These are phyloP conservation scores for Girardinus metallicus DNA, from an alignment of 2,797 vertebrate genomes.

Conservation along the genomic window DNA sequence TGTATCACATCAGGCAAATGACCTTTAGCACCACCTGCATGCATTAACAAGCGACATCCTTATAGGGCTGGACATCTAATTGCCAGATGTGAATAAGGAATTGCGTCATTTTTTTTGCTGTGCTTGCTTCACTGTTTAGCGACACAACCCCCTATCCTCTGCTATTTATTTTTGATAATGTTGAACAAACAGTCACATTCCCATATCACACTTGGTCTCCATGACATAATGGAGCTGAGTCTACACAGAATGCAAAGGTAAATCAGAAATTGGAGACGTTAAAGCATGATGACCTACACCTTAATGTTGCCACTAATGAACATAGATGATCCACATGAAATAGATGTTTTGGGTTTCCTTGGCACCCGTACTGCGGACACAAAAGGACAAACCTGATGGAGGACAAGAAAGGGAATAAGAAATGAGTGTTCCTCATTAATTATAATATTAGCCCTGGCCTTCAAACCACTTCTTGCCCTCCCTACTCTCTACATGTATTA, in stretches of 20 bases:
- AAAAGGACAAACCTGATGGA: constrained; percentile 46
- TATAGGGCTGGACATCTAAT: neutral
- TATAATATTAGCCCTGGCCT: constrained; percentile 10
- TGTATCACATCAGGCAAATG: neutral
- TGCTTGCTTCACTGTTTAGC: constrained; percentile 7
- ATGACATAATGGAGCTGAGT: constrained; percentile 17
- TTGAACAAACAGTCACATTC: constrained; percentile 14
- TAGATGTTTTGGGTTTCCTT: constrained; percentile 49
- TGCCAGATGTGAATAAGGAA: neutral
- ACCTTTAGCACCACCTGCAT: constrained; percentile 1
- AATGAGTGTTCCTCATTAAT: constrained; percentile 33
- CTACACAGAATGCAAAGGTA: constrained; percentile 32
- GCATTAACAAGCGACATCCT: neutral
- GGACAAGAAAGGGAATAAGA: constrained; percentile 22
- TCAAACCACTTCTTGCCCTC: constrained; percentile 19
- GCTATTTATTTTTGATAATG: constrained; percentile 22
- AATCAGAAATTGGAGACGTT: constrained; percentile 25
- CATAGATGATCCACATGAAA: constrained; percentile 60
- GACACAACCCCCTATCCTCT: neutral
- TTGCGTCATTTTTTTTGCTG: neutral
- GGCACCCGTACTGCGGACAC: constrained; percentile 22
- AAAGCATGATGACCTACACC: constrained; percentile 37
- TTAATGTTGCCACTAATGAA: constrained; percentile 72
- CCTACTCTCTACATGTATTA: neutral
- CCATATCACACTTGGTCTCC: neutral